phyloP scores from a whole-genome alignment of 1,140 invertebrate genomes.

The Cherax quadricarinatus region DNA sequence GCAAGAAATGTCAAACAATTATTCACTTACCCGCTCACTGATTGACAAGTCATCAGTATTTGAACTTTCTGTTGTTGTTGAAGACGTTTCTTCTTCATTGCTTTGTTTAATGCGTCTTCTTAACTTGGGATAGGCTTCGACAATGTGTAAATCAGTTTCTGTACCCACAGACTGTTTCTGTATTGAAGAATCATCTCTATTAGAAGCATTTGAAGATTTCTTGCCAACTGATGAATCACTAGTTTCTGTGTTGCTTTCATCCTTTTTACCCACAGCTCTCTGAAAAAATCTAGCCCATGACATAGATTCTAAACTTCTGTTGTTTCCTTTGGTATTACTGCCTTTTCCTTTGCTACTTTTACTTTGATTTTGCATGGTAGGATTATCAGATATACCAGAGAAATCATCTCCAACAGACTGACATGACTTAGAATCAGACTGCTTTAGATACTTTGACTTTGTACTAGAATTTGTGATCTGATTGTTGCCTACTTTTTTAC shows the following conservation, averaged over 20 bases:
- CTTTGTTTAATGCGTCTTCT: slow-evolving; percentile 75
- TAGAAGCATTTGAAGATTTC: slow-evolving; percentile 65
- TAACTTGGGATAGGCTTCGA: slow-evolving; percentile 37
- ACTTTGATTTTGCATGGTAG: slow-evolving; percentile 40
- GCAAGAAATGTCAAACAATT: not conserved
- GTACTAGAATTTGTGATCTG: slow-evolving; percentile 74
- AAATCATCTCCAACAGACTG: slow-evolving; percentile 75
- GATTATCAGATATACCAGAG: slow-evolving; percentile 27
- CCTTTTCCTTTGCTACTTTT: slow-evolving; percentile 61
- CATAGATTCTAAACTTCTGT: slow-evolving; percentile 43
- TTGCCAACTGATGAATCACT: slow-evolving; percentile 71
- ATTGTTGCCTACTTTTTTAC: slow-evolving; percentile 74
- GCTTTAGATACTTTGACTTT: slow-evolving; percentile 75
- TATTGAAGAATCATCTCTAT: slow-evolving; percentile 69
- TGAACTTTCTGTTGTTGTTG: slow-evolving; percentile 85
- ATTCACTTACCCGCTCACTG: slow-evolving; percentile 57
- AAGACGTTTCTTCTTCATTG: slow-evolving; percentile 84
- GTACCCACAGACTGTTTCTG: slow-evolving; percentile 70
- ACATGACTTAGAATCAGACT: slow-evolving; percentile 74
- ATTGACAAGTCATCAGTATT: slow-evolving; percentile 78
- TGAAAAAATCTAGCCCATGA: slow-evolving; percentile 60
- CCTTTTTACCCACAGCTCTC: slow-evolving; percentile 44
- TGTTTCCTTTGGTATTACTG: slow-evolving; percentile 49
- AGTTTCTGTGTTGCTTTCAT: slow-evolving; percentile 44
- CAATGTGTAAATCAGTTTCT: slow-evolving; percentile 73